phyloP scores from a whole-genome alignment of 2,888 invertebrate genomes.

The Dexiosoma caninum region DNA sequence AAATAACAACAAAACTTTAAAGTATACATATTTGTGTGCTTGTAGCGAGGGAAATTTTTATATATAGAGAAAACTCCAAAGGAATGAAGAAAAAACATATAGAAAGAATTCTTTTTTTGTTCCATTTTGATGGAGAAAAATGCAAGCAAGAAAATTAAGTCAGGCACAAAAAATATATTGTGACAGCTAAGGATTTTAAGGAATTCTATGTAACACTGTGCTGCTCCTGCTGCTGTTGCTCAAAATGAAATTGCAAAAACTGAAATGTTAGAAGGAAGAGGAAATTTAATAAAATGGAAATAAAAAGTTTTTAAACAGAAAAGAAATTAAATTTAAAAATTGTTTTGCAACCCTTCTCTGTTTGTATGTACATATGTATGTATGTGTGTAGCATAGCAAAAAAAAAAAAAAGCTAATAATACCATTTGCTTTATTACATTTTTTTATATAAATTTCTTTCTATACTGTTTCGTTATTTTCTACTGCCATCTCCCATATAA shows the following conservation, averaged over 20 bases:
- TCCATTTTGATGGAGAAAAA: conserved; percentile 61
- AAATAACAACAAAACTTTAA: conserved; percentile 58
- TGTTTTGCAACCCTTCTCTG: conserved; percentile 54
- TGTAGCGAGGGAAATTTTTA: conserved; percentile 11
- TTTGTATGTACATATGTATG: too few species aligned
- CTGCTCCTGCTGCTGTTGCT: conserved; percentile 20
- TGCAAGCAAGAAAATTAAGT: conserved; percentile 67
- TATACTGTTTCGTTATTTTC: conserved; percentile 65
- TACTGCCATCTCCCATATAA: conserved; percentile 44
- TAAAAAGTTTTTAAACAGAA: conserved; percentile 16
- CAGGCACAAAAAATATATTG: conserved; percentile 68
- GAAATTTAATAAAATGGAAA: background rate
- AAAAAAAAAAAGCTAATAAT: conserved; percentile 55
- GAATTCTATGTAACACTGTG: conserved; percentile 58
- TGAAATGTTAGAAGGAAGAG: conserved; percentile 26
- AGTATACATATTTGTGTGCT: conserved; percentile 1
- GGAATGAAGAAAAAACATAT: conserved; percentile 35
- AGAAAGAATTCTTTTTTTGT: background rate
- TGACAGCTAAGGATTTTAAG: conserved; percentile 67
- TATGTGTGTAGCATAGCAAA: background rate
- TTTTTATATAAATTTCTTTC: conserved; percentile 70
- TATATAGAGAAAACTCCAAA: conserved; percentile 25
- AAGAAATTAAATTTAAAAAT: conserved; percentile 61
- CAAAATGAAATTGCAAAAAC: conserved; percentile 57
- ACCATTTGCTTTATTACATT: conserved; percentile 65